Conservation (phyloP, 2,888 invertebrate species). For the Tetanocera ferruginea region DNA sequence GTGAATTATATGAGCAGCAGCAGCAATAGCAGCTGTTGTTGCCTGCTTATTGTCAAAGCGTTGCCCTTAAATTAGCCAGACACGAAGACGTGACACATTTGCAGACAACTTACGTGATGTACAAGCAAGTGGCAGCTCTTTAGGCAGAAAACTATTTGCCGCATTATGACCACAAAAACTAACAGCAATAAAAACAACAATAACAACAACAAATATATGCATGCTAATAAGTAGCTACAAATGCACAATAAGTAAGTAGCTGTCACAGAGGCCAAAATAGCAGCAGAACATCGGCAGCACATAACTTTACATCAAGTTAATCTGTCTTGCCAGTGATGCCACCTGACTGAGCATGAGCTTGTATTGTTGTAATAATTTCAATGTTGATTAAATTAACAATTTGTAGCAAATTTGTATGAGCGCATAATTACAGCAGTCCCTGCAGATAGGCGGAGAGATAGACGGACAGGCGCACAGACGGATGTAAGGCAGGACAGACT, state of each 20-base stretch:
- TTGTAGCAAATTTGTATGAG: neutral
- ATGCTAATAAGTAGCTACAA: constrained; percentile 23
- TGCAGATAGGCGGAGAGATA: neutral
- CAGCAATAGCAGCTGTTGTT: too few species aligned
- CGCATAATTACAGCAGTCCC: neutral
- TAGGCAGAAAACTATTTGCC: neutral
- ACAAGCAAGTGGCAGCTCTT: neutral
- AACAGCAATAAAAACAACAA: neutral
- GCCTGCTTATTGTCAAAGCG: neutral
- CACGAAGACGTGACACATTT: neutral
- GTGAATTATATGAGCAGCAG: constrained; percentile 12
- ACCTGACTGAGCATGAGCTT: neutral
- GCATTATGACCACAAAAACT: neutral
- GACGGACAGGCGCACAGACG: neutral
- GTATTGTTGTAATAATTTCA: neutral
- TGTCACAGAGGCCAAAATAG: neutral
- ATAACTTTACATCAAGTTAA: neutral
- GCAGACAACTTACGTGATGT: neutral
- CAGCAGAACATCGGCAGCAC: neutral
- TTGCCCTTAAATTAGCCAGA: neutral
- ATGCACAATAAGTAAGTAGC: neutral
- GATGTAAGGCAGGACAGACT: neutral
- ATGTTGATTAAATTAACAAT: constrained; percentile 20
- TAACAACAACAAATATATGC: neutral
- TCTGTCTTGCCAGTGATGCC: constrained; percentile 16